These are phyloP conservation scores for Caloenas nicobarica DNA, from an alignment of 2,113 vertebrate species.

Conservation along the genomic window DNA sequence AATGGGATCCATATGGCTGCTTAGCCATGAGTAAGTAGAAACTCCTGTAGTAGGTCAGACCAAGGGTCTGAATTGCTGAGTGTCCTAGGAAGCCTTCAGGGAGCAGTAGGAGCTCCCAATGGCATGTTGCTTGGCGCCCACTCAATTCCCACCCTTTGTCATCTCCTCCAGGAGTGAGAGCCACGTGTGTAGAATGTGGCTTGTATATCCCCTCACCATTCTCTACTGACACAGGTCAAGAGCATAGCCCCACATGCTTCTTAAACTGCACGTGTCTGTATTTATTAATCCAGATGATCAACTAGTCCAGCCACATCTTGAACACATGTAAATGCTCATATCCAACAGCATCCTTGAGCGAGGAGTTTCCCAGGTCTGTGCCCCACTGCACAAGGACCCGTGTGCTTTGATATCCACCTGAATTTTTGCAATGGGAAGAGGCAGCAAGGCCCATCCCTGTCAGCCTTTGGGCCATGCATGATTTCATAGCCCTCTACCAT, in stretches of 20 bases:
- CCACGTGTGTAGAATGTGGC: not conserved
- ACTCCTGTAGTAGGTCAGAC: not conserved
- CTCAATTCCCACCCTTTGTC: not conserved
- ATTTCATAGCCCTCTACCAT: not conserved
- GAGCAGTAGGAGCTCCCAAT: not conserved
- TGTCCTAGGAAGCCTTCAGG: not conserved
- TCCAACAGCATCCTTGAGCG: not conserved
- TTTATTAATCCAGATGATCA: not conserved
- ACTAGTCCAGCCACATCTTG: not conserved
- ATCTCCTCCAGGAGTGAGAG: not conserved
- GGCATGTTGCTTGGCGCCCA: not conserved
- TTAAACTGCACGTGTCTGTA: not conserved
- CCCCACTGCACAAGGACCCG: accelerated
- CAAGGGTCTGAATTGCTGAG: not conserved
- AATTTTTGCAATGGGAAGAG: not conserved
- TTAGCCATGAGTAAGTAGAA: not conserved
- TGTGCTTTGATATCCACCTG: not conserved
- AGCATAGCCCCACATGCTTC: not conserved
- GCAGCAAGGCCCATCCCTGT: not conserved
- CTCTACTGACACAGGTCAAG: not conserved
- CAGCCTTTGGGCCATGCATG: not conserved
- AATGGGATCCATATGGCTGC: not conserved
- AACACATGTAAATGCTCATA: not conserved
- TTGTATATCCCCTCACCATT: not conserved
- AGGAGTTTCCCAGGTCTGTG: not conserved